phyloP scores from a whole-genome alignment of 1,140 invertebrate genomes.

The Apis laboriosa region DNA sequence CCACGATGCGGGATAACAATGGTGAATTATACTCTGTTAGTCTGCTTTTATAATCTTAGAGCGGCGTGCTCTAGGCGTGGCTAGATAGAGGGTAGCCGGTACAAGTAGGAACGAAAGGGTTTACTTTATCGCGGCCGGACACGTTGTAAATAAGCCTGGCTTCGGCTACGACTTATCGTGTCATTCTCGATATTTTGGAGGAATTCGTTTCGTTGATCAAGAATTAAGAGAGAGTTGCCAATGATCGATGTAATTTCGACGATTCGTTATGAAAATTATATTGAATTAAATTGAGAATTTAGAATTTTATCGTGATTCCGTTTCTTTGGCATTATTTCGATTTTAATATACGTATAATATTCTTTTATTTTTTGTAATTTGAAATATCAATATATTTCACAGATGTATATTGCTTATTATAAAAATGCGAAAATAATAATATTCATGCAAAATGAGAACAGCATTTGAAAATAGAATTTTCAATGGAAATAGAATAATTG shows the following conservation, averaged over 20 bases:
- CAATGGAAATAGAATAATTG: too few relatives aligned
- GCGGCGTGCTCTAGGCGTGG: neutral
- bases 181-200: neutral
- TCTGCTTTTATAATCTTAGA: slow-evolving; percentile 28
- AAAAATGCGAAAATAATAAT: too few relatives aligned
- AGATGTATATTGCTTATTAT: too few relatives aligned
- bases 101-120: slow-evolving; percentile 19
- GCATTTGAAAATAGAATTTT: too few relatives aligned
- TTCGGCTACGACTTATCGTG: neutral
- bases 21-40: slow-evolving; percentile 38
- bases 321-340: too few relatives aligned
- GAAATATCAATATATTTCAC: too few relatives aligned
- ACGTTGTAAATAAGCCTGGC: slow-evolving; percentile 31
- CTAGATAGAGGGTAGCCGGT: neutral
- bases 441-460: too few relatives aligned
- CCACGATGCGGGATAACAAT: slow-evolving; percentile 42
- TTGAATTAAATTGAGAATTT: too few relatives aligned
- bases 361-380: too few relatives aligned
- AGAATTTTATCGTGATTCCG: too few relatives aligned
- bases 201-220: neutral
- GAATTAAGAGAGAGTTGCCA: accelerated
- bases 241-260: neutral
- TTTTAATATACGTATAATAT: too few relatives aligned
- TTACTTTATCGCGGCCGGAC: slow-evolving; percentile 19
- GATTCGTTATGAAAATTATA: too few relatives aligned